Evolutionary conservation across 2,797 vertebrate species (phyloP).

Genomic region (Acrocephalus scirpaceus): DNA sequence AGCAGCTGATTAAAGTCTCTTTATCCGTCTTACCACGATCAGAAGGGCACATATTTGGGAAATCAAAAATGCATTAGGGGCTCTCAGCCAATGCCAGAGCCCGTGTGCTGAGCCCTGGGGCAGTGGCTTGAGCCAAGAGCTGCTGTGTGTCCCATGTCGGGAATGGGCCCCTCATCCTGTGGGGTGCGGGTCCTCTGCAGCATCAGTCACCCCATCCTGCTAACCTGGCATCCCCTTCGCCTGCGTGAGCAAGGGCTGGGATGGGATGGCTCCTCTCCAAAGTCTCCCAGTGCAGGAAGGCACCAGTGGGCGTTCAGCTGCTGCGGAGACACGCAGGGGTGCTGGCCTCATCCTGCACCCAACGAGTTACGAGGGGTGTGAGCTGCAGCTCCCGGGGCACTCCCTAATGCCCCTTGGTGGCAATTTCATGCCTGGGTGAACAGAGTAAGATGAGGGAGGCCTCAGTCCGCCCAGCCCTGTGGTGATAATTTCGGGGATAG

Average conservation of each 20-base stretch:
- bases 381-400: background rate
- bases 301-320: background rate
- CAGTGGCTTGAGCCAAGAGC: background rate
- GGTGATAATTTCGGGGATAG: background rate
- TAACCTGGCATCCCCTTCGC: background rate
- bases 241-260: accelerated
- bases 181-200: background rate
- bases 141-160: accelerated
- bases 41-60: slow-evolving; percentile 47
- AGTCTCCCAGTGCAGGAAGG: background rate
- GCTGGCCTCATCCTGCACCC: background rate
- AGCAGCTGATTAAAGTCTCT: slow-evolving; percentile 68
- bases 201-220: background rate
- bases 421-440: background rate
- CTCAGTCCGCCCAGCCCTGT: background rate
- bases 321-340: accelerated
- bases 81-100: background rate
- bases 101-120: background rate
- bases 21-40: slow-evolving; percentile 59
- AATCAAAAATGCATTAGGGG: slow-evolving; percentile 48
- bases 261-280: background rate
- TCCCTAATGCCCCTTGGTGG: background rate
- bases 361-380: accelerated
- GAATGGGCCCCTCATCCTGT: accelerated
- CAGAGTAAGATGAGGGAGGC: accelerated